phyloP scores from a whole-genome alignment of 2,797 vertebrate species.

The Pelodytes ibericus region DNA sequence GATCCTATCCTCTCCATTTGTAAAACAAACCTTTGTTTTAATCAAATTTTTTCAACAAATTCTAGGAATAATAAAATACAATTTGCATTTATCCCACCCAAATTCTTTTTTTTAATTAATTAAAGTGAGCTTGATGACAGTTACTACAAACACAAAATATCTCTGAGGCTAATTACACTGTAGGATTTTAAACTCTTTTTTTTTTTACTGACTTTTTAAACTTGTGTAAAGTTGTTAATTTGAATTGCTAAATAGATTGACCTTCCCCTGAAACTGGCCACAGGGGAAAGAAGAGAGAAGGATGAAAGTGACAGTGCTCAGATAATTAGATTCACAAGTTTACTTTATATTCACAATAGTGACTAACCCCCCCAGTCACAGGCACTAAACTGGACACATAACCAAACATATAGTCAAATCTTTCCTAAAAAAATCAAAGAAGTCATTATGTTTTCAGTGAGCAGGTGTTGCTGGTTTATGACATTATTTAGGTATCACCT shows the following conservation, averaged over 20 bases:
- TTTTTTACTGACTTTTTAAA: slow-evolving; percentile 17
- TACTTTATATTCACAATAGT: slow-evolving; percentile 38
- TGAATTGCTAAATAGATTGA: slow-evolving; percentile 48
- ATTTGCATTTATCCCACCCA: too few species aligned
- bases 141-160: too few species aligned
- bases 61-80: too few species aligned
- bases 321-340: slow-evolving; percentile 45
- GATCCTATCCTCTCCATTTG: background rate
- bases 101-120: too few species aligned
- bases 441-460: background rate
- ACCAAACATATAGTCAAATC: slow-evolving; percentile 12
- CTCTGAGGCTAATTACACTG: too few species aligned
- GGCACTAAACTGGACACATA: background rate
- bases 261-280: slow-evolving; percentile 16
- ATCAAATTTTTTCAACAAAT: too few species aligned
- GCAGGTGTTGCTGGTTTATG: background rate
- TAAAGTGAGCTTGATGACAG: too few species aligned
- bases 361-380: slow-evolving; percentile 16
- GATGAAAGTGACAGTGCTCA: slow-evolving; percentile 45
- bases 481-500: background rate
- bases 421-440: slow-evolving; percentile 24
- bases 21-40: too few species aligned
- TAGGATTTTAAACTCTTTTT: too few species aligned
- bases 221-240: slow-evolving; percentile 36
- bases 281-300: slow-evolving; percentile 8